Base-by-base conservation (phyloP, 2,113 vertebrate genomes). In the Bujurquina vittata region DNA sequence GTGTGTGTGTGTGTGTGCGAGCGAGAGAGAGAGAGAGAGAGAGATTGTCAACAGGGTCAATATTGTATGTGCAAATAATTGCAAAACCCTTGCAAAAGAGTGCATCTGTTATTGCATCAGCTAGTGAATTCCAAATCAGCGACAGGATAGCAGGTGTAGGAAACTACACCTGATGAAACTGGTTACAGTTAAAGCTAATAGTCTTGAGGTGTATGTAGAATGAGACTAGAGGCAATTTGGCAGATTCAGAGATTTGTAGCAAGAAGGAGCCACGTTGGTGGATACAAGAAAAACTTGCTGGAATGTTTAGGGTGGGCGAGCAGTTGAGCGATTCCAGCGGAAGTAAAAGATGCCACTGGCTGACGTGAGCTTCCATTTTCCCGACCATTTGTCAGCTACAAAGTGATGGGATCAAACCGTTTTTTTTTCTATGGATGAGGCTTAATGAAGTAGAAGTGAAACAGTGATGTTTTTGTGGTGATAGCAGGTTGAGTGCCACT, bases 401-500 rank as follows among this genome's bases (percentile, higher is more conserved):
- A 72, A 72, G 26, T 54, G 46, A 54, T 52, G 65, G 4, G 43
- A 54, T 72, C 67, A 72, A 49, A 69, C 23, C n/a, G n/a, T 18
- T 1, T 7, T 20, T 31, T 52, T 52, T 52, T 26, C 3, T 52
- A 29, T 33, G 26, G 67, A 31, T n/a, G 46, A 31, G 46, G 46
- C 26, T 52, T n/a, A 17, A 52, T 72, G 67, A 52, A 31, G 29
- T 69, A 35, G 12, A 20, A 77, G 65, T 72, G 43, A 80, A 77
- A 46, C 60, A 1, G 79, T 62, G 83, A 85, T 43, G 88, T 82
- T 76, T 61, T 85, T 46, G 11, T 35, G 74, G 75, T 40, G 87
- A 73, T 91, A 91, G 86, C 83, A 83, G 91, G 89, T 92, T 56
- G 63, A 88, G 90, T 77, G 81, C 65, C 85, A 73, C 84, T 90